Conservation (phyloP, 2,113 vertebrate species). For the Lepus europaeus region DNA sequence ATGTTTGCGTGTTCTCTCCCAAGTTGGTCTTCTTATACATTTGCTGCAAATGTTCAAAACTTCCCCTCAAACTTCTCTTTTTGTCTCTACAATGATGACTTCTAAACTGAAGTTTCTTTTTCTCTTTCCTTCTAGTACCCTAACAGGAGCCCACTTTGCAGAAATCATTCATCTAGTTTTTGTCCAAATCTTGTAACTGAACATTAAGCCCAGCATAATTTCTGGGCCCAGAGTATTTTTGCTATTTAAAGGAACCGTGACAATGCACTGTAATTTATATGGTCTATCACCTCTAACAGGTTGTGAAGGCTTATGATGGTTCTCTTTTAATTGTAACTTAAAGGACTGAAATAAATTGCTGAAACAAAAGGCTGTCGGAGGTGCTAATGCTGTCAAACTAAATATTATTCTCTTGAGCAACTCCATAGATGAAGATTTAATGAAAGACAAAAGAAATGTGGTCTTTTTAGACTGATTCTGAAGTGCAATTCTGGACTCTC, state of each 20-base stretch:
- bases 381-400: constrained; percentile 24
- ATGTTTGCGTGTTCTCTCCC: not conserved
- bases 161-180: not conserved
- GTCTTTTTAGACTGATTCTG: constrained; percentile 56
- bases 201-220: not conserved
- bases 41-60: not conserved
- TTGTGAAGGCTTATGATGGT: constrained; percentile 10
- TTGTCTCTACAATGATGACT: not conserved
- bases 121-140: not conserved
- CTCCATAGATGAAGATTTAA: constrained; percentile 51
- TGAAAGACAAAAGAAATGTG: constrained; percentile 43
- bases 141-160: not conserved
- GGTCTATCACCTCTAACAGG: constrained; percentile 38
- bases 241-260: constrained; percentile 32
- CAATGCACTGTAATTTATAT: not conserved
- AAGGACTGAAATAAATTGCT: constrained; percentile 60
- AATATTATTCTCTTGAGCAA: constrained; percentile 53
- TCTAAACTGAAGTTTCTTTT: constrained; percentile 18
- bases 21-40: not conserved
- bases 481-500: constrained; percentile 46
- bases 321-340: constrained; percentile 64
- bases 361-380: constrained; percentile 58
- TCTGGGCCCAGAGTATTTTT: not conserved
- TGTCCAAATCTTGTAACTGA: not conserved
- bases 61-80: not conserved